phyloP scores from a whole-genome alignment of 2,888 invertebrate genomes.

The Harmothoe impar region DNA sequence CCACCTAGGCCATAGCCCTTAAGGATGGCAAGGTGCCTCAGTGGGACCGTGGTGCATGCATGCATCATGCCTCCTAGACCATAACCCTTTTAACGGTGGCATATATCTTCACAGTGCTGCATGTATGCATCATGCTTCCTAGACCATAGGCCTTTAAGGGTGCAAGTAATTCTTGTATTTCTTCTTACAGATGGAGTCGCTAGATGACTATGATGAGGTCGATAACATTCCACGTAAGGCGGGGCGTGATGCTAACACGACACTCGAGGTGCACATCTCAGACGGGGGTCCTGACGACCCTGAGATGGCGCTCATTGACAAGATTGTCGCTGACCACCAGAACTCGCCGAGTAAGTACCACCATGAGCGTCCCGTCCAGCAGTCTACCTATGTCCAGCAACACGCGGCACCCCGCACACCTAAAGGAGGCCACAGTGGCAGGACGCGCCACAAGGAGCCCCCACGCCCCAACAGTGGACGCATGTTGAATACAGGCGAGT shows the following conservation, averaged over 20 bases:
- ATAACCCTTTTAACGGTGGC: no score
- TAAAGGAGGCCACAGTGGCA: not conserved
- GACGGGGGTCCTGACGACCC: constrained; percentile 23
- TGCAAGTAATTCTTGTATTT: no score
- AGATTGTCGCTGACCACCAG: constrained; percentile 52
- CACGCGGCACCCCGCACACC: not conserved
- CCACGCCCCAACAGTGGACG: constrained; percentile 44
- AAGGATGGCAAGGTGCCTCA: no score
- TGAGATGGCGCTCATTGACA: constrained; percentile 59
- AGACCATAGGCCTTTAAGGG: no score
- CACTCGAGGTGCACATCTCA: constrained; percentile 57
- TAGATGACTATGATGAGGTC: constrained; percentile 57
- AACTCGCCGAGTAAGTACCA: constrained; percentile 64
- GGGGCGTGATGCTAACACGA: not conserved
- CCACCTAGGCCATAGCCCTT: no score
- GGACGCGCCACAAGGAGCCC: not conserved
- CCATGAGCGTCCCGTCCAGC: not conserved
- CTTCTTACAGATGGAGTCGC: constrained; percentile 8
- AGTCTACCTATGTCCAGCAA: not conserved
- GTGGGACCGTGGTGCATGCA: no score
- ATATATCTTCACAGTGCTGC: no score
- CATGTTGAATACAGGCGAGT: not conserved
- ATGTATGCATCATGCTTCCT: no score
- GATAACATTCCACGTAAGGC: constrained; percentile 1
- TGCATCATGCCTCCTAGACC: no score